Base-by-base conservation (phyloP, 2,797 vertebrate genomes). In the Hippoglossus hippoglossus region DNA sequence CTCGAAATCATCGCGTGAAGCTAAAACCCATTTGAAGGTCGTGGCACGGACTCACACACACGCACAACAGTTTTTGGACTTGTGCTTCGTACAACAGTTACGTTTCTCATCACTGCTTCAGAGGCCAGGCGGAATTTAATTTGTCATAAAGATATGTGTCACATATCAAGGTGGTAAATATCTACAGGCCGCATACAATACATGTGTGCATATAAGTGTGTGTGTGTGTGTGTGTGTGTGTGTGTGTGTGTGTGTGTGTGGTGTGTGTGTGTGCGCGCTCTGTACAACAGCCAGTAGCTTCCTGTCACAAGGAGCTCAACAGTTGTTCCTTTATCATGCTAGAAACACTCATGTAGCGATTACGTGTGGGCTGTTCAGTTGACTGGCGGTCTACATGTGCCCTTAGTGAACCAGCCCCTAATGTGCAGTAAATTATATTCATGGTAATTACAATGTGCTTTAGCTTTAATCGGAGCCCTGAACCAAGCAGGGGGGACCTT, bases 371-470 rank as follows among this genome's bases (percentile, higher is more conserved):
- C 79, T 71, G 83, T 73, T 80, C 51, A 57, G 61, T 65, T 25
- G 51, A 73, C 72, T 4, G 50, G 67, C 61, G n/a, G 59, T 75
- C 46, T 72, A 64, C 59, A 71, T 65, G 51, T 56, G 76, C 72
- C 80, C 74, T 85, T 63, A 55, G 71, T 54, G 24, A 69, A 74
- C 52, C 69, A 67, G 77, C 79, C 73, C 59, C 67, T 71, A 13
- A 65, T 82, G 86, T 85, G 80, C 71, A 52, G 34, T 75, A 81
- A 83, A 83, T 64, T 73, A 81, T 67, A 80, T 59, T 75, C 47
- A 87, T 90, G 86, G 54, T 93, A 93, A 87, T 91, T 93, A 93
- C 90, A 91, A 90, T 91, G 90, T 93, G 91, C 89, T 91, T 91
- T 50, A 55, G 55, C 44, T 36, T 39, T 63, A 54, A 57, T 51